Evolutionary conservation across 2,113 vertebrate genomes (phyloP), one percentile per base, ranked within the genome.

Genomic region (Platanista minor): DNA sequence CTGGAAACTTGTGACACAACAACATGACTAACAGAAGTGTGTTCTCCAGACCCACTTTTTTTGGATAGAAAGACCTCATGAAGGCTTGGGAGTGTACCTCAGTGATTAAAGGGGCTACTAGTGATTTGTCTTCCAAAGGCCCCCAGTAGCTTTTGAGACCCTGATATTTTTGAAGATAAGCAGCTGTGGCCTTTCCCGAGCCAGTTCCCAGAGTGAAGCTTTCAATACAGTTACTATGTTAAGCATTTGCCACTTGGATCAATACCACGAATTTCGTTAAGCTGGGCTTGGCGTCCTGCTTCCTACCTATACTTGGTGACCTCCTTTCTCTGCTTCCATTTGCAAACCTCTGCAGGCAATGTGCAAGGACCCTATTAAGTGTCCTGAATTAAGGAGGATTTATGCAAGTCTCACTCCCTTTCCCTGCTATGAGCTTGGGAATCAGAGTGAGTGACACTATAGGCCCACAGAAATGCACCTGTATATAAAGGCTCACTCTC

Each of bases 151-250:
- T 95, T 87, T 33, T 11, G 33, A 90, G 84, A 64, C 87, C 46
- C 94, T 96, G 71, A 77, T 92, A 46, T 43, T 94, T 93, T 93
- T 94, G 46, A 86, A 96, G 31, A 93, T 90, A 75, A 95, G 66
- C 81, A 94, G 71, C 80, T 82, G 46, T 62, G 72, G 43, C 92
- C 81, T 95, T 96, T 95, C 82, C 72, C 39, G 54, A 97, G 67
- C 71, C 29, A 33, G 31, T 13, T 27, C 83, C 57, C 62, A 74
- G 89, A 13, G 31, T 25, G 62, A 84, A 72, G 62, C 69, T 52
- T 85, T 77, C 59, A 31, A 52, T 74, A 31, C 31, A 1, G 21
- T 69, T 21, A 74, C 27, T 41, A 62, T n/a, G 64, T 10, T 25
- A 36, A 77, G 43, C 67, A 52, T 93, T 91, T 87, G 78, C 49